Conservation (phyloP, 2,113 vertebrate species). For the Syngnathoides biaculeatus region DNA sequence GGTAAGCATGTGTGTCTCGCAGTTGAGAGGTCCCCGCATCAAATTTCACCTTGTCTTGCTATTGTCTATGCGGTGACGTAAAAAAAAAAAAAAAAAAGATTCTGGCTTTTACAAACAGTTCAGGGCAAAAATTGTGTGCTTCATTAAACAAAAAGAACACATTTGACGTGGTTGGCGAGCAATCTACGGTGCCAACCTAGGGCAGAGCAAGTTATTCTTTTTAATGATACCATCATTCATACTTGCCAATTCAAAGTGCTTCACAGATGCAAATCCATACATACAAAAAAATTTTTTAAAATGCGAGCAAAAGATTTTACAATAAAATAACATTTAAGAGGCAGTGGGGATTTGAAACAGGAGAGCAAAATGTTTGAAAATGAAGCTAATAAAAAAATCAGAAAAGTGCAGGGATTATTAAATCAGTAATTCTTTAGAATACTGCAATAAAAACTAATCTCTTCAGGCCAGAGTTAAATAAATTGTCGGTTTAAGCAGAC, state of each 20-base stretch:
- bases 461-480: not conserved
- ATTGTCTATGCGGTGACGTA: no score
- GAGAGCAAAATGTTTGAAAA: not conserved
- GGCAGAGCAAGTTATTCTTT: not conserved
- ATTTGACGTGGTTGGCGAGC: no score
- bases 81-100: no score
- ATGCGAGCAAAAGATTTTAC: no score
- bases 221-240: not conserved
- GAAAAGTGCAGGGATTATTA: not conserved
- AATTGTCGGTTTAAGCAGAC: not conserved
- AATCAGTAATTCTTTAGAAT: not conserved
- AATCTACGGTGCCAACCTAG: no score
- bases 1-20: not conserved
- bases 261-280: not conserved
- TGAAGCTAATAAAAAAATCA: not conserved
- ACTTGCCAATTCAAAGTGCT: not conserved
- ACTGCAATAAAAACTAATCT: not conserved
- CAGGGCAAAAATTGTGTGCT: no score
- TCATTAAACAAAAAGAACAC: no score
- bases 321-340: not conserved
- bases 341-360: not conserved
- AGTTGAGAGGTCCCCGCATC: no score
- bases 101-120: no score
- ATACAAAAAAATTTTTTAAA: no score
- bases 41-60: no score